These are phyloP conservation scores for Metridium senile DNA, from an alignment of 92 coral and sea anemone species.

Conservation along the genomic window DNA sequence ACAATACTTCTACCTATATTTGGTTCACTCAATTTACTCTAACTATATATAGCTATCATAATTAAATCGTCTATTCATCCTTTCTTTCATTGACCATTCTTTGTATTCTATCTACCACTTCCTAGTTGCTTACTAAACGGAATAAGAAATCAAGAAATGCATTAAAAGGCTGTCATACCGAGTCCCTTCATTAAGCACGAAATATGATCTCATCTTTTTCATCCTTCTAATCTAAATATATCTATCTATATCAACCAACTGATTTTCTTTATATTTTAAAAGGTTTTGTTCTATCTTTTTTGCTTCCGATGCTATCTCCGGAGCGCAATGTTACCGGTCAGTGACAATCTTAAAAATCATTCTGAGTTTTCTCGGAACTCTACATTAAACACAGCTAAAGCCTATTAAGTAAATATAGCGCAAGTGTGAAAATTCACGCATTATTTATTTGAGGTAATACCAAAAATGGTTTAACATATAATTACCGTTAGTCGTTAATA, in stretches of 20 bases:
- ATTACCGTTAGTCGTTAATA: slow-evolving; percentile 5
- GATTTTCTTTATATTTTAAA: slow-evolving; percentile 19
- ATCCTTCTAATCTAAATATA: neutral
- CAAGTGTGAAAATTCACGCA: slow-evolving; percentile 38
- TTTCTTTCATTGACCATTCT: neutral
- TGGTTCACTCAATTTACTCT: neutral
- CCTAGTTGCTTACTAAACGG: no score
- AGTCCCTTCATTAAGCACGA: neutral
- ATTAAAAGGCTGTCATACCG: neutral
- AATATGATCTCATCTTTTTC: slow-evolving; percentile 5
- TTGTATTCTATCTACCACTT: no score
- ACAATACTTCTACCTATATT: neutral
- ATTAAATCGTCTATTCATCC: no score
- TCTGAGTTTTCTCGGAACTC: slow-evolving; percentile 13
- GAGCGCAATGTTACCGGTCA: slow-evolving; percentile 31
- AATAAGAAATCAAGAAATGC: neutral
- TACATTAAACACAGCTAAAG: slow-evolving; percentile 16
- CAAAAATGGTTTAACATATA: slow-evolving; percentile 26
- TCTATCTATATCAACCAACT: slow-evolving; percentile 13
- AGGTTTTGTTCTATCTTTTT: slow-evolving; percentile 32
- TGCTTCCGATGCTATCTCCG: slow-evolving; percentile 41
- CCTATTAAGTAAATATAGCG: slow-evolving; percentile 23
- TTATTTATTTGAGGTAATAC: slow-evolving; percentile 15
- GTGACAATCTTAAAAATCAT: slow-evolving; percentile 14
- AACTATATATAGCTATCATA: no score